Percentiles rank a stretch among this genome's conserved stretches.
These are phyloP conservation scores for Cephus spinipes DNA, from an alignment of 2,888 invertebrate genomes.

Conservation along the genomic window DNA sequence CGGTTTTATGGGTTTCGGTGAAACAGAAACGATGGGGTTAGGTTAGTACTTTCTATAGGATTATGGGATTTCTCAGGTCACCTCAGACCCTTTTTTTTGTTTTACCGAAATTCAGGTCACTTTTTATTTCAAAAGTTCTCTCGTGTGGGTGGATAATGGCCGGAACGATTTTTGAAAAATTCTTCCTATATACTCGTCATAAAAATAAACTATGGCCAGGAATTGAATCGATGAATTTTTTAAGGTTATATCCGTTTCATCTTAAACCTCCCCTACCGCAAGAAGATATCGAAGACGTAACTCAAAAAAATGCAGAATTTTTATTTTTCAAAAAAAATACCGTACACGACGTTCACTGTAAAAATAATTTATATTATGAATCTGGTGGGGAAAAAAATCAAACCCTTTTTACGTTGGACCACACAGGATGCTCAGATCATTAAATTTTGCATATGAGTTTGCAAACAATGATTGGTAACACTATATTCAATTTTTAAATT, in stretches of 20 bases:
- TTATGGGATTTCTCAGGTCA: conserved; percentile 28
- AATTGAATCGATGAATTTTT: not conserved
- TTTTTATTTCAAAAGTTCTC: conserved; percentile 12
- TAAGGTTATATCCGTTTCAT: not conserved
- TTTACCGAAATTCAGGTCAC: conserved; percentile 19
- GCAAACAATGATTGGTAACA: conserved; percentile 54
- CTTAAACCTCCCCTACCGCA: not conserved
- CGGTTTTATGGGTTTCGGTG: conserved; percentile 34
- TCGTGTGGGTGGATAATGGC: not conserved
- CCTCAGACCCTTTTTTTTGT: conserved; percentile 22
- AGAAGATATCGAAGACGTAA: not conserved
- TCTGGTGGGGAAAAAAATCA: not conserved
- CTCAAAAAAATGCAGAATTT: not conserved
- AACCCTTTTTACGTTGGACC: conserved; percentile 39
- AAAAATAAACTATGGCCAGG: not conserved
- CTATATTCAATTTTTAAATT: conserved; percentile 58
- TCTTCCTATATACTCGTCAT: not conserved
- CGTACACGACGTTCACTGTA: not conserved
- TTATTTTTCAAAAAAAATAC: too few relatives aligned
- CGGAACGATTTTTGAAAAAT: not conserved
- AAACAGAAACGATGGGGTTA: conserved; percentile 42
- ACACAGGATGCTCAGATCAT: conserved; percentile 50
- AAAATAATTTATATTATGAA: not conserved
- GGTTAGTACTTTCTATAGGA: conserved; percentile 21
- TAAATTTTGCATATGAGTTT: conserved; percentile 51